These are phyloP conservation scores for Anarsia innoxiella DNA, from an alignment of 2,888 invertebrate genomes.

Conservation along the genomic window DNA sequence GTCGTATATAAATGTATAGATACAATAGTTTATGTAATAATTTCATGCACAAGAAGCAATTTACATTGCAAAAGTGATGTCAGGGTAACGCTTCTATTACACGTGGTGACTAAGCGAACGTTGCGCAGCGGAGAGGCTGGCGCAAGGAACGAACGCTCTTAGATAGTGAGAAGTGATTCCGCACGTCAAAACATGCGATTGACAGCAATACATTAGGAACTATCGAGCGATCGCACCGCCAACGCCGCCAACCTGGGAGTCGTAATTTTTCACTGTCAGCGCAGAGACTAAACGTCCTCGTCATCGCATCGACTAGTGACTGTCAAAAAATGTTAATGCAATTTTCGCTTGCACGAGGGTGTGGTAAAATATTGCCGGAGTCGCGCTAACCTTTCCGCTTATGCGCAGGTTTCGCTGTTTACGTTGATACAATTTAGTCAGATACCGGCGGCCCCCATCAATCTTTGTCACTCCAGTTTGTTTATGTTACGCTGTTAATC, in stretches of 20 bases:
- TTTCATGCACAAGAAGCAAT: slow-evolving; percentile 30
- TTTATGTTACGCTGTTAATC: slow-evolving; percentile 24
- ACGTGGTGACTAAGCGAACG: slow-evolving; percentile 47
- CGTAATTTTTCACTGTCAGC: slow-evolving; percentile 71
- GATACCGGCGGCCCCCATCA: slow-evolving; percentile 29
- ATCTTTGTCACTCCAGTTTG: slow-evolving; percentile 32
- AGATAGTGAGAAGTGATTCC: slow-evolving; percentile 57
- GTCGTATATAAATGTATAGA: slow-evolving; percentile 3
- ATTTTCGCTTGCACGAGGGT: slow-evolving; percentile 50
- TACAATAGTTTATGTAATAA: slow-evolving; percentile 16
- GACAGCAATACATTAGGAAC: slow-evolving; percentile 71
- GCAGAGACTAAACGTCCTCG: slow-evolving; percentile 58
- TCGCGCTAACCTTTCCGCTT: slow-evolving; percentile 27
- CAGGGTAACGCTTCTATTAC: slow-evolving; percentile 42
- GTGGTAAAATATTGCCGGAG: slow-evolving; percentile 40
- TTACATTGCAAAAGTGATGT: slow-evolving; percentile 40
- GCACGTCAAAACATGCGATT: slow-evolving; percentile 65
- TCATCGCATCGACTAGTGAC: slow-evolving; percentile 64
- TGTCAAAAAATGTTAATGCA: slow-evolving; percentile 66
- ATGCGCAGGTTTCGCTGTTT: slow-evolving; percentile 34
- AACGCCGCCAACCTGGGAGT: slow-evolving; percentile 43
- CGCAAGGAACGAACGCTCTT: slow-evolving; percentile 25
- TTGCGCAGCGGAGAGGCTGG: slow-evolving; percentile 31
- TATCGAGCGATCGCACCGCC: slow-evolving; percentile 58
- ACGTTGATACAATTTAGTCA: slow-evolving; percentile 32